Percentiles rank a stretch among this genome's conserved stretches.
Conservation (phyloP, 2,113 vertebrate genomes). For the Oncorhynchus masou region DNA sequence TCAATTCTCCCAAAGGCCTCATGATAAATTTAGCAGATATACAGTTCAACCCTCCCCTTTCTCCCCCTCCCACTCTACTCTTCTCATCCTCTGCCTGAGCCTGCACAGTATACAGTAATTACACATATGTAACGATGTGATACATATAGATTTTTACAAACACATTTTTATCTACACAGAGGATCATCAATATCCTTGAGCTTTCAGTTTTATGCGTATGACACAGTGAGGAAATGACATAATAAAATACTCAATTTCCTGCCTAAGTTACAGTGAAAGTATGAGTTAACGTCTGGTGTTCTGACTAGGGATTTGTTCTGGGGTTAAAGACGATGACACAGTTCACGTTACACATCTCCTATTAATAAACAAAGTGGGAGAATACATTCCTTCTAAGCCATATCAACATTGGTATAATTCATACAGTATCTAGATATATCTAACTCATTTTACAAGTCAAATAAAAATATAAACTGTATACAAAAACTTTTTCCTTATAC, state of each 20-base stretch:
- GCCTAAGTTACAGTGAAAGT: slow-evolving; percentile 67
- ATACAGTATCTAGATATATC: too few relatives aligned
- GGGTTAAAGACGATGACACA: too few relatives aligned
- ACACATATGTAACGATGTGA: slow-evolving; percentile 62
- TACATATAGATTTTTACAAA: slow-evolving; percentile 47
- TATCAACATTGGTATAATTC: too few relatives aligned
- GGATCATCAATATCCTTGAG: slow-evolving; percentile 61
- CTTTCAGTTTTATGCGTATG: slow-evolving; percentile 47
- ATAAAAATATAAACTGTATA: too few relatives aligned
- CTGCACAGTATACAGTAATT: slow-evolving; percentile 65
- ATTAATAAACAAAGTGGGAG: too few relatives aligned
- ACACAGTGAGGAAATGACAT: slow-evolving; percentile 66
- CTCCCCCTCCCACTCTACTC: slow-evolving; percentile 17
- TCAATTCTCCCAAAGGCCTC: slow-evolving; percentile 87
- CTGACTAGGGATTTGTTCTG: slow-evolving; percentile 30
- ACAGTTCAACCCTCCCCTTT: slow-evolving; percentile 72
- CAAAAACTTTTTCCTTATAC: slow-evolving; percentile 2
- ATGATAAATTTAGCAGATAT: slow-evolving; percentile 86
- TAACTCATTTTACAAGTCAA: too few relatives aligned
- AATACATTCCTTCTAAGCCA: too few relatives aligned
- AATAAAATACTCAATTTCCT: slow-evolving; percentile 73
- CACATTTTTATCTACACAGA: slow-evolving; percentile 6
- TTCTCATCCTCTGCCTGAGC: slow-evolving; percentile 53
- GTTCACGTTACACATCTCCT: too few relatives aligned
- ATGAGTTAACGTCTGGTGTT: slow-evolving; percentile 66